Percentiles rank a stretch among this genome's conserved stretches.
Conservation (phyloP, 2,113 vertebrate genomes). For the Trochalopteron elliotii region DNA sequence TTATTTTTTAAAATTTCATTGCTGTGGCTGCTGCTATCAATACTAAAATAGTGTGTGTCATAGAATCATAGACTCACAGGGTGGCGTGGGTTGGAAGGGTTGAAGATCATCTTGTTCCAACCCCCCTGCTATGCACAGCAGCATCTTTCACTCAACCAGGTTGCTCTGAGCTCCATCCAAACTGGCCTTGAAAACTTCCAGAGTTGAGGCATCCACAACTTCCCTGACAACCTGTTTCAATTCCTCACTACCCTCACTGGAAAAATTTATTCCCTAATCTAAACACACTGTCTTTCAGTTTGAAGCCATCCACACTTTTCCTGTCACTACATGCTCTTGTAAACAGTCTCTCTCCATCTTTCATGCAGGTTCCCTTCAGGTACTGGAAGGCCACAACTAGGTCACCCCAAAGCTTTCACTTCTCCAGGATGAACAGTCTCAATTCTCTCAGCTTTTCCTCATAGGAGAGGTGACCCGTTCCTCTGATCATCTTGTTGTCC, state of each 20-base stretch:
- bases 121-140: background rate
- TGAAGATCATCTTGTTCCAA: background rate
- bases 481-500: fast-evolving
- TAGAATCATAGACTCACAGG: background rate
- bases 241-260: background rate
- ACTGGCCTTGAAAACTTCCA: background rate
- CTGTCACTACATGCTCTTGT: background rate
- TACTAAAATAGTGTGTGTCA: background rate
- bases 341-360: background rate
- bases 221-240: background rate
- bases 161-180: background rate
- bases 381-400: background rate
- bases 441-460: background rate
- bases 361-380: background rate
- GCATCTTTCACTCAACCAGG: background rate
- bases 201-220: background rate
- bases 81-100: background rate
- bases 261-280: background rate
- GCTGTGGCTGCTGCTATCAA: background rate
- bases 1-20: background rate
- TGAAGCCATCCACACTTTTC: background rate
- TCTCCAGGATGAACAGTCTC: fast-evolving
- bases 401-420: background rate
- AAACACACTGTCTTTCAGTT: too few species aligned
- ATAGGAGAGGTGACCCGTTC: fast-evolving